Conservation (phyloP, 2,113 vertebrate species). For the Nothoprocta pentlandii region DNA sequence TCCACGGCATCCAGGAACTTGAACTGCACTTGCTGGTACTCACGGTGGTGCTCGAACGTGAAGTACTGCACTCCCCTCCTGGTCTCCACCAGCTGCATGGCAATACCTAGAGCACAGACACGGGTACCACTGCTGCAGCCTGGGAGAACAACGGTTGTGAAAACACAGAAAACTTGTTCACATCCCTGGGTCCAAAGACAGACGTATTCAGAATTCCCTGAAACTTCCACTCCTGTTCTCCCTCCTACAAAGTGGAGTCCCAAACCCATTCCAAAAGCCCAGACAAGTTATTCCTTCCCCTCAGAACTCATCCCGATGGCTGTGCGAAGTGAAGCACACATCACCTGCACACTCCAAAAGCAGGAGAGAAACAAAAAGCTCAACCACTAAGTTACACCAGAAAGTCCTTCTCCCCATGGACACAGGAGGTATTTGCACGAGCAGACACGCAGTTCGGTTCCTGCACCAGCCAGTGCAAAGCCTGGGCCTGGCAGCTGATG, state of each 20-base stretch:
- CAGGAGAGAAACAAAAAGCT: fast-evolving
- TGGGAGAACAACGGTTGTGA: fast-evolving
- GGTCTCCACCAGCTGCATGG: constrained; percentile 90
- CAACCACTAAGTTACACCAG: not conserved
- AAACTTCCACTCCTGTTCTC: not conserved
- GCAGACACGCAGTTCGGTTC: not conserved
- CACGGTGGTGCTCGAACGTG: constrained; percentile 91
- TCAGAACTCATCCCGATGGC: not conserved
- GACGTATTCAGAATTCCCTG: fast-evolving
- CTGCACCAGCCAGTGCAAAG: not conserved
- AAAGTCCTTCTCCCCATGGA: not conserved
- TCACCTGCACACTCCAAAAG: not conserved
- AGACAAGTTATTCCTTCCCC: fast-evolving
- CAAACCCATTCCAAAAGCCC: not conserved
- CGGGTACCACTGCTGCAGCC: not conserved
- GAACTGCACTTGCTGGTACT: constrained; percentile 97
- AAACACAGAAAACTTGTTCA: fast-evolving
- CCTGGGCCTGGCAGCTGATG: too few relatives aligned
- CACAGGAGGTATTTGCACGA: not conserved
- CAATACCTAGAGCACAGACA: constrained; percentile 80
- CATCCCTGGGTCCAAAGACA: not conserved
- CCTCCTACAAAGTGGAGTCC: not conserved
- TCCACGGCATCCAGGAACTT: constrained; percentile 94
- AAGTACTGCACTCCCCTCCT: constrained; percentile 88
- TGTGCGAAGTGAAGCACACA: not conserved